Base-by-base conservation (phyloP, 1,140 invertebrate genomes). In the Trichomalopsis sarcophagae region DNA sequence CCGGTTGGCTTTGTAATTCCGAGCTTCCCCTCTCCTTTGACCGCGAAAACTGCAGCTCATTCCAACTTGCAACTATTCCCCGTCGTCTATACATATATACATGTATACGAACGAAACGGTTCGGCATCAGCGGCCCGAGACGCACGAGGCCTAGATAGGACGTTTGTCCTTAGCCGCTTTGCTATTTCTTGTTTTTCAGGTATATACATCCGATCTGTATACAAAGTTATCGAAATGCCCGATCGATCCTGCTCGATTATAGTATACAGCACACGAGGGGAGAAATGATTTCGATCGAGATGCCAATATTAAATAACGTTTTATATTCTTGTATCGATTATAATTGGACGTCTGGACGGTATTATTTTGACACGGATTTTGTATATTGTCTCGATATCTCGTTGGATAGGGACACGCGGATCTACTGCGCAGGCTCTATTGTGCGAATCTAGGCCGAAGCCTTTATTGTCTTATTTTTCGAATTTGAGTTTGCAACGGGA, bases 21-120 rank as follows among this genome's bases (percentile, higher is more conserved):
- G 68, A 40, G 47, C 78, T 69, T 88, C 87, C 88, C 90, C 90
- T 91, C 89, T 91, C 88, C 88, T 92, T 91, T 90, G 90, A 91
- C 90, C 87, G 86, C 82, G 87, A 90, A 92, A 92, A 92, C 86
- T 90, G 90, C 91, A 90, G 91, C 81, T 93, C 92, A 92, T 91
- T 90, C 89, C 89, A 92, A 88, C 92, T 92, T 92, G 91, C 92
- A 91, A 90, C 87, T 92, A 91, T 92, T 91, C 81, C 86, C 81
- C 84, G 82, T 79, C 47, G 47, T 62, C 0, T 62, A 62, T 62
- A 62, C 21, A 62, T 62, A 62, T n/a, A 62, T 62, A 62, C 21
- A n/a, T n/a, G 21, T 23, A 68, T 76, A 88, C 55, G 23, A 75
- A 82, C 55, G 23, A 75, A 82, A 78, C 76, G 33, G 27, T 40